Base-by-base conservation (phyloP, 2,797 vertebrate genomes). In the Macropus fuliginosus region DNA sequence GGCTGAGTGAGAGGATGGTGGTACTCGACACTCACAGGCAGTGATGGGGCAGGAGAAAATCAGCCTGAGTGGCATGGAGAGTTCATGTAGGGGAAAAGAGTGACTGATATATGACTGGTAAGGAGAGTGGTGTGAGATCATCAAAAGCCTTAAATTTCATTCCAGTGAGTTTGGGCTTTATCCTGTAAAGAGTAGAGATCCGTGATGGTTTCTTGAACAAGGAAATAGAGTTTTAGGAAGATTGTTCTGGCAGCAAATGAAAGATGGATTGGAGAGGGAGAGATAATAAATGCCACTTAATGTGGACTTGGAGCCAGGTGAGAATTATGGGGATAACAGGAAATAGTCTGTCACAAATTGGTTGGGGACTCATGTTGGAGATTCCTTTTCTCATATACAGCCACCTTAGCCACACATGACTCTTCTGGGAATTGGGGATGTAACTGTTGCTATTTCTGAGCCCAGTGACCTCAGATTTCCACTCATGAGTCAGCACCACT, bases 121-220 rank as follows among this genome's bases (percentile, higher is more conserved):
- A 28, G 16, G 90, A 91, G 40, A 9, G 12, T 52, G 27, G 29
- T 1, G 0, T 59, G 9, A 27, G 62, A 55, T 92, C 92, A 55
- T 93, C n/a, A 93, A 94, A 92, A 34, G 46, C 34, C 74, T 92
- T 93, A 92, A 92, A 59, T 52, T 91, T 16, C 91, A 5, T 93
- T 52, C 50, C 55, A 50, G 94, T 28, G 28, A 93, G 55, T 95
- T 93, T 91, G 54, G 29, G 31, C 54, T 66, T 94, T 92, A 54
- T 95, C 96, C 28, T 95, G 52, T 90, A 95, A 94, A 31, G 29
- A 34, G 4, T 13, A 62, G 1, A 92, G 56, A 96, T 50, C 16
- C 10, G 46, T 92, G 87, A 92, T 21, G 57, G 34, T 55, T 54
- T 93, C 95, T 94, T 66, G 56, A 55, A 56, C 89, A 91, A 87